Evolutionary conservation across 2,797 vertebrate species (phyloP).

Genomic region (Neosilurus hyrtlii): DNA sequence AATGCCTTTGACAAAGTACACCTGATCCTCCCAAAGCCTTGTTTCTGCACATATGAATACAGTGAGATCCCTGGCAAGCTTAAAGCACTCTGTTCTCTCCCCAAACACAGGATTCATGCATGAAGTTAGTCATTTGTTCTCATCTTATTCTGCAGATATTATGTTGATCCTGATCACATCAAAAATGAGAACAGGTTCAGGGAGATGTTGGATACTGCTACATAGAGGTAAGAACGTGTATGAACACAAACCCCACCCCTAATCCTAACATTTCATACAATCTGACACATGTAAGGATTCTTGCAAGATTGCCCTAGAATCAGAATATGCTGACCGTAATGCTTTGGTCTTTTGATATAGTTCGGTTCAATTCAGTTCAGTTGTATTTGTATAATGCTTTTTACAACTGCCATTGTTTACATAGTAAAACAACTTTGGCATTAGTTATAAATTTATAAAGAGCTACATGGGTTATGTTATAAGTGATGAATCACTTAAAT

Average conservation of each 20-base stretch:
- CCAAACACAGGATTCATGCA: constrained; percentile 8
- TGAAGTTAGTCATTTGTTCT: background rate
- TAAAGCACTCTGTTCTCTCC: constrained; percentile 7
- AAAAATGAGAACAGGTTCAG: constrained; percentile 10
- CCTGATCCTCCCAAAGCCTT: constrained; percentile 39
- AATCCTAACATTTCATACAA: constrained; percentile 3
- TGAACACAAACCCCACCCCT: background rate
- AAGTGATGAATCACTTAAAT: background rate
- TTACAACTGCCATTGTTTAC: too few relatives aligned
- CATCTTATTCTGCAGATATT: background rate
- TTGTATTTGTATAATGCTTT: too few relatives aligned
- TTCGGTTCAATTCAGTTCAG: too few relatives aligned
- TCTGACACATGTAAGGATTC: background rate
- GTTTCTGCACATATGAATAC: constrained; percentile 32
- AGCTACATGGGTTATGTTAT: background rate
- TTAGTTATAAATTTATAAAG: too few relatives aligned
- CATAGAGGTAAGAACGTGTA: background rate
- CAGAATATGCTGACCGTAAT: background rate
- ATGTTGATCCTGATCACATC: constrained; percentile 11
- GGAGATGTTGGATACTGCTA: background rate
- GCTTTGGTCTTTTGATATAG: background rate
- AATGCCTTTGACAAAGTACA: constrained; percentile 43
- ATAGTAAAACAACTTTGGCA: too few relatives aligned
- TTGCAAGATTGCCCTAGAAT: background rate
- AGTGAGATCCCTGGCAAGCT: background rate